A percentile compares a stretch with the other conserved stretches of the same genome.
Evolutionary conservation across 1,140 invertebrate genomes (phyloP).

Genomic region (Camponotus floridanus): DNA sequence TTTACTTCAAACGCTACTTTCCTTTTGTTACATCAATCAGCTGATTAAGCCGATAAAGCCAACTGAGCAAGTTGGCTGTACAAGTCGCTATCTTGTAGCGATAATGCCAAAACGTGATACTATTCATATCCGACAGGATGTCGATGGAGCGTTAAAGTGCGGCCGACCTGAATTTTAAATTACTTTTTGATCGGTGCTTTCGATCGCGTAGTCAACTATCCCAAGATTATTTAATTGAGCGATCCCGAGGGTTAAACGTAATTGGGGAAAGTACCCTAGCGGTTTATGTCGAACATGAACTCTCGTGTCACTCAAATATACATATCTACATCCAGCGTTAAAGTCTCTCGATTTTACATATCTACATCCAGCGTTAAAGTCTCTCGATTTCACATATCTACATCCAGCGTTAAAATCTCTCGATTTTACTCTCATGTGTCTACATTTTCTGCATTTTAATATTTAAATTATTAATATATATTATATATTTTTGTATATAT

Average conservation of each 20-base stretch:
- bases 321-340: background rate
- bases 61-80: background rate
- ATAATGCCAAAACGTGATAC: conserved; percentile 12
- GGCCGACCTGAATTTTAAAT: conserved; percentile 33
- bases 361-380: too few relatives aligned
- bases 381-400: too few relatives aligned
- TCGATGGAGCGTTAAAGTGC: background rate
- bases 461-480: background rate
- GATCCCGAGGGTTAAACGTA: conserved; percentile 27
- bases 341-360: too few relatives aligned
- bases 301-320: background rate
- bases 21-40: background rate
- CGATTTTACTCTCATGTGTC: background rate
- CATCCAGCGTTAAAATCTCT: background rate
- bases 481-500: too few relatives aligned
- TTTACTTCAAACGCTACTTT: background rate
- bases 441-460: background rate
- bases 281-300: background rate
- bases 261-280: conserved; percentile 31
- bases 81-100: background rate
- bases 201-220: conserved; percentile 10
- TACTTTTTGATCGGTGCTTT: conserved; percentile 37
- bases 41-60: background rate
- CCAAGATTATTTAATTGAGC: conserved; percentile 8
- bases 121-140: background rate